Percentiles rank a stretch among this genome's conserved stretches.
Conservation (phyloP, 2,888 invertebrate genomes). For the Caenorhabditis panamensis region DNA sequence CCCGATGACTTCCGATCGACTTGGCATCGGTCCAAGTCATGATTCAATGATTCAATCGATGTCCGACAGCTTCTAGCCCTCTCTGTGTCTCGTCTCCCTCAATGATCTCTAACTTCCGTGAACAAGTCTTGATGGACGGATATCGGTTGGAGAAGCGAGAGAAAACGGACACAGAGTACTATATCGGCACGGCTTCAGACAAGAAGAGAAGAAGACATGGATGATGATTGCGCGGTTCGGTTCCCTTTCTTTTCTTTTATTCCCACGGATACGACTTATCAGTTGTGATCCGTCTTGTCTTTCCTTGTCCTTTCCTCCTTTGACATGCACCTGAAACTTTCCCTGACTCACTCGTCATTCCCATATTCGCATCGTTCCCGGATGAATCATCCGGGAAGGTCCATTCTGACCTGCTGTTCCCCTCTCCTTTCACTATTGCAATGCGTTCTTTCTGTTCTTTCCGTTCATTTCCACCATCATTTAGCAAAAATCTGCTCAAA, state of each 20-base stretch:
- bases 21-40: constrained; percentile 41
- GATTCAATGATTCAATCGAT: constrained; percentile 32
- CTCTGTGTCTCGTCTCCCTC: constrained; percentile 15
- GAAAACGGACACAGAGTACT: background rate
- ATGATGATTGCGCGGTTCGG: constrained; percentile 3
- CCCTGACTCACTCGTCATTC: background rate
- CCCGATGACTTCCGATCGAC: constrained; percentile 3
- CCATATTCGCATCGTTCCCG: background rate
- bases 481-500: constrained; percentile 30
- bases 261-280: constrained; percentile 12
- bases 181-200: constrained; percentile 8
- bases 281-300: constrained; percentile 32
- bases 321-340: background rate
- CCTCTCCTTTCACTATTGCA: too few relatives aligned
- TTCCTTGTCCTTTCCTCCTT: background rate
- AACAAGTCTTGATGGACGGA: constrained; percentile 30
- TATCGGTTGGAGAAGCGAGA: constrained; percentile 35
- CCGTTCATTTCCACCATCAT: background rate
- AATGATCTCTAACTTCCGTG: constrained; percentile 21
- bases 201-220: constrained; percentile 15
- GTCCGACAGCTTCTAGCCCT: constrained; percentile 34
- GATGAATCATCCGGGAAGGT: constrained; percentile 6
- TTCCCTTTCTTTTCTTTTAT: constrained; percentile 8
- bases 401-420: too few relatives aligned
- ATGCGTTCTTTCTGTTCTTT: background rate